Evolutionary conservation across 2,797 vertebrate genomes (phyloP).

Genomic region (Danio choprae): DNA sequence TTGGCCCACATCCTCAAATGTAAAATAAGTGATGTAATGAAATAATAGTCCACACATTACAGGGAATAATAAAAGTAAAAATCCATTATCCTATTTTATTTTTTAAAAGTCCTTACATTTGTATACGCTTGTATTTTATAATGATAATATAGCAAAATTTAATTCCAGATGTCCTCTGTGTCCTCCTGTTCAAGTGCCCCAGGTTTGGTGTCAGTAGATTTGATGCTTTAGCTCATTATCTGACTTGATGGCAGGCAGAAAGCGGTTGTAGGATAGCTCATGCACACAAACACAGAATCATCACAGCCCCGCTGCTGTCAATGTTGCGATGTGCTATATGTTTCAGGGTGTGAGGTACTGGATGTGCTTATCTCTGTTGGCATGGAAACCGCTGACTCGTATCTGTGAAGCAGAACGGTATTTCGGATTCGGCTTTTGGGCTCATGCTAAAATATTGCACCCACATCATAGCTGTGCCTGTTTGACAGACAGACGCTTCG

Average conservation of each 20-base stretch:
- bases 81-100: no score
- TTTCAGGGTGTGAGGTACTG: constrained; percentile 15
- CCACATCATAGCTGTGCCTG: constrained; percentile 38
- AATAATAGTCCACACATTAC: no score
- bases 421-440: constrained; percentile 17
- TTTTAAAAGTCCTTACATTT: no score
- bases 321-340: not conserved
- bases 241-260: not conserved
- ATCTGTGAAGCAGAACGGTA: constrained; percentile 9
- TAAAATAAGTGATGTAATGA: no score
- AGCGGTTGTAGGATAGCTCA: not conserved
- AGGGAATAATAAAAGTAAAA: no score
- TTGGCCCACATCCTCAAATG: no score
- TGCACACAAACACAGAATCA: constrained; percentile 51
- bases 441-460: constrained; percentile 33
- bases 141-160: not conserved
- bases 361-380: constrained; percentile 45
- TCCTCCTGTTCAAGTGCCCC: not conserved
- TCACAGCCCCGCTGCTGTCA: constrained; percentile 25
- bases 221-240: not conserved
- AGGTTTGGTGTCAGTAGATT: not conserved
- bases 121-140: no score
- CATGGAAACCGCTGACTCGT: constrained; percentile 50
- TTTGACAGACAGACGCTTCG: constrained; percentile 17
- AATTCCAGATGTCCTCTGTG: not conserved